Conservation (phyloP, 2,888 invertebrate genomes). For the Vannuccia rotundouncinata region DNA sequence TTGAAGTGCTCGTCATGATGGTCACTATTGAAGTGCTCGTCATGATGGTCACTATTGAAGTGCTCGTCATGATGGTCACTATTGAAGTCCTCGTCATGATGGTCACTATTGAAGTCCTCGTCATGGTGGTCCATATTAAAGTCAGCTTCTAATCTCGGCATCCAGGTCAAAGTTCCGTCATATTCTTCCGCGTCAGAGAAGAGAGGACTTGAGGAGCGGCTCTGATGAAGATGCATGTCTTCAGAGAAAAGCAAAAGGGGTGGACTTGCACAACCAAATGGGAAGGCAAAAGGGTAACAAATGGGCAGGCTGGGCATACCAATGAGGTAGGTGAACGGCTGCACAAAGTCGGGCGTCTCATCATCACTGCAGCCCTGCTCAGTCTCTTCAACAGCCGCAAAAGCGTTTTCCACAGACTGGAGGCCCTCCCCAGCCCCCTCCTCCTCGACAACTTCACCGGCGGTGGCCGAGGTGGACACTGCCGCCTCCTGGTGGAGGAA, state of each 20-base stretch:
- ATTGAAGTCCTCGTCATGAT: too few relatives aligned
- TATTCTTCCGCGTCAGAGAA: background rate
- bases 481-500: background rate
- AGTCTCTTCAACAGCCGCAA: background rate
- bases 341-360: conserved; percentile 14
- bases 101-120: too few relatives aligned
- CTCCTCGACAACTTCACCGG: background rate
- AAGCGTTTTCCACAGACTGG: conserved; percentile 4
- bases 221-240: background rate
- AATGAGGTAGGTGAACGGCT: background rate
- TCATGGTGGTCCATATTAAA: too few relatives aligned
- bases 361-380: conserved; percentile 5
- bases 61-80: too few relatives aligned
- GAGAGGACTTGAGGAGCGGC: background rate
- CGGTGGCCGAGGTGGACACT: background rate
- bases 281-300: background rate
- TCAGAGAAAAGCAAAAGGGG: background rate
- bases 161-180: background rate
- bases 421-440: background rate
- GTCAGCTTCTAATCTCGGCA: too few relatives aligned
- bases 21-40: too few relatives aligned
- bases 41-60: too few relatives aligned
- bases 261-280: background rate
- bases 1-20: too few relatives aligned
- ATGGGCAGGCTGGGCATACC: background rate